phyloP scores from a whole-genome alignment of 2,888 invertebrate species.

The Lapara coniferarum region DNA sequence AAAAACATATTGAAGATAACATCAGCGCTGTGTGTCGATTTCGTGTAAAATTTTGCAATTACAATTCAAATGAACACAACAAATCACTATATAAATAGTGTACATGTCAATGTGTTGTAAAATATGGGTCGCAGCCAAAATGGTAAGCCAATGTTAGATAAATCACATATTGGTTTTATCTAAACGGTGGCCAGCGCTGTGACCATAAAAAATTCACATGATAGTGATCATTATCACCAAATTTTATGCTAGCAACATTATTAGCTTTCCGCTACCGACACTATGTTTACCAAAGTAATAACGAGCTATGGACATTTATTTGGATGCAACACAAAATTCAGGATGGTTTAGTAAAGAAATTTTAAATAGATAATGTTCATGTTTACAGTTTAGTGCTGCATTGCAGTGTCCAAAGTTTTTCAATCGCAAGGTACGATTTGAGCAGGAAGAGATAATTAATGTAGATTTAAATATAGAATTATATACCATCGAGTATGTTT shows the following conservation, averaged over 20 bases:
- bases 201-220: conserved; percentile 1
- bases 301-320: not conserved
- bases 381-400: too few relatives aligned
- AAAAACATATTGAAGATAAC: too few relatives aligned
- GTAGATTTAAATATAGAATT: too few relatives aligned
- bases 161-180: conserved; percentile 13
- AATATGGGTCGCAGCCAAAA: conserved; percentile 1
- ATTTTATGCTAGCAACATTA: conserved; percentile 16
- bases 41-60: too few relatives aligned
- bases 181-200: not conserved
- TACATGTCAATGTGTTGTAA: not conserved
- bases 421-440: too few relatives aligned
- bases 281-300: not conserved
- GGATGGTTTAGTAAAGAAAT: not conserved
- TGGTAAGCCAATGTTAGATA: conserved; percentile 17
- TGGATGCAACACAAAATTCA: not conserved
- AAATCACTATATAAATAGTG: not conserved
- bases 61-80: not conserved
- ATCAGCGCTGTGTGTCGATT: too few relatives aligned
- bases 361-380: too few relatives aligned
- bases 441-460: too few relatives aligned
- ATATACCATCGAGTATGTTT: too few relatives aligned
- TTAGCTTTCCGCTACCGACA: not conserved
- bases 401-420: too few relatives aligned
- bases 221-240: conserved; percentile 14